Conservation (phyloP, 30 jellyfish, hydroid and myxozoan genomes). For the Sanderia malayensis region DNA sequence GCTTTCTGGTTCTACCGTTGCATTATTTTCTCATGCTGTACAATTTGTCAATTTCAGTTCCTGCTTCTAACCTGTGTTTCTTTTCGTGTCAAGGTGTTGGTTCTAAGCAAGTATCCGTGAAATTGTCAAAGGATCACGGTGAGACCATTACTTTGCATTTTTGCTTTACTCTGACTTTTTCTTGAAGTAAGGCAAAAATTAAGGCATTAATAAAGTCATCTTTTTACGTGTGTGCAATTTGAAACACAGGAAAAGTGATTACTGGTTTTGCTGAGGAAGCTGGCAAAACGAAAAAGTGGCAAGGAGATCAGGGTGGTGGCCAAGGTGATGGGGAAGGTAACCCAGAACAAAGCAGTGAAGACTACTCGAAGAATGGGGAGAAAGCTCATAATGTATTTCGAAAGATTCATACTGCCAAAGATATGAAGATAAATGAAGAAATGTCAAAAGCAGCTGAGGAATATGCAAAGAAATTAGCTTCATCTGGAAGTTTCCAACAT, state of each 20-base stretch:
- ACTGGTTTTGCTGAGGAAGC: no score
- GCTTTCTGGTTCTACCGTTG: background rate
- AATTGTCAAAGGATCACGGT: conserved; percentile 2
- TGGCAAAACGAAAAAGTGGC: background rate
- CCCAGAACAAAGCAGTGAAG: background rate
- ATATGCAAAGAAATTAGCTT: conserved; percentile 72
- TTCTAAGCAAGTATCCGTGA: background rate
- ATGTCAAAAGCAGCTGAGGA: conserved; percentile 64
- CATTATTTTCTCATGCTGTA: no score
- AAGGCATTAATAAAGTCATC: no score
- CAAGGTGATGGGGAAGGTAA: background rate
- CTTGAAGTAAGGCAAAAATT: no score
- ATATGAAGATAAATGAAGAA: conserved; percentile 43
- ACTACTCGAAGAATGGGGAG: background rate
- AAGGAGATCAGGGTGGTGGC: background rate
- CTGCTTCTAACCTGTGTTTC: no score
- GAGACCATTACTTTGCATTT: no score
- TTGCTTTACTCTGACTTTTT: no score
- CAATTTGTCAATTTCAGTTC: no score
- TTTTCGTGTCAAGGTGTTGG: no score
- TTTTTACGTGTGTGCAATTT: no score
- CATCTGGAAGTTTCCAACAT: conserved; percentile 39
- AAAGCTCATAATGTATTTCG: conserved; percentile 48
- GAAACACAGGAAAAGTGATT: no score
- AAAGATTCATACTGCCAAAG: conserved; percentile 33